Conservation (phyloP, 92 coral and sea anemone species). For the Scolanthus callimorphus region DNA sequence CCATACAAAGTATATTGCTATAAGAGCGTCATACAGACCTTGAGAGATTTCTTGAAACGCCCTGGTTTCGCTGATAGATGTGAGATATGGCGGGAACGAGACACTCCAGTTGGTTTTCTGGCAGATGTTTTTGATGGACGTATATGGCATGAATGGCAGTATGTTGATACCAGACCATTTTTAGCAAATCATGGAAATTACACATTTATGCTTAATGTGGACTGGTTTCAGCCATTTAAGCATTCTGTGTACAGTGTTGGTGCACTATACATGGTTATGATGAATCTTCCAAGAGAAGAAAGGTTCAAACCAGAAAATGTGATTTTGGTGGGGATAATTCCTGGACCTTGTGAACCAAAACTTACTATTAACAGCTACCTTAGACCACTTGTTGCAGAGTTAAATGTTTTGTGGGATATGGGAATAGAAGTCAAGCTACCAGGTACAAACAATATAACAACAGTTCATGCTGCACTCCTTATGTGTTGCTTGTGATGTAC, state of each 20-base stretch:
- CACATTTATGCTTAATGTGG: no score
- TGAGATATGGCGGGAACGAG: conserved; percentile 49
- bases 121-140: conserved; percentile 71
- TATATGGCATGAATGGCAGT: conserved; percentile 61
- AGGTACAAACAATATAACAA: background rate
- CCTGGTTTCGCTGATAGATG: conserved; percentile 42
- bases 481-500: conserved; percentile 69
- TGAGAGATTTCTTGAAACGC: conserved; percentile 23
- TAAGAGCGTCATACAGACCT: conserved; percentile 37
- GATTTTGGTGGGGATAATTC: conserved; percentile 32
- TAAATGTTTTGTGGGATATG: conserved; percentile 2
- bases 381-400: conserved; percentile 34
- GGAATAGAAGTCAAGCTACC: conserved; percentile 13
- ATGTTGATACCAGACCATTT: conserved; percentile 42
- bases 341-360: conserved; percentile 44
- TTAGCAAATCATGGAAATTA: conserved; percentile 47
- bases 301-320: conserved; percentile 22
- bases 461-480: conserved; percentile 35
- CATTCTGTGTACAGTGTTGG: no score
- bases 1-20: conserved; percentile 62
- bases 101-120: conserved; percentile 23
- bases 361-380: conserved; percentile 23
- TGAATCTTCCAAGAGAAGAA: conserved; percentile 24
- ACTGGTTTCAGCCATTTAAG: no score
- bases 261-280: conserved; percentile 9